Evolutionary conservation across 1,140 invertebrate species (phyloP), one percentile per base, ranked within the genome.

Genomic region (Neotoxoptera formosana): DNA sequence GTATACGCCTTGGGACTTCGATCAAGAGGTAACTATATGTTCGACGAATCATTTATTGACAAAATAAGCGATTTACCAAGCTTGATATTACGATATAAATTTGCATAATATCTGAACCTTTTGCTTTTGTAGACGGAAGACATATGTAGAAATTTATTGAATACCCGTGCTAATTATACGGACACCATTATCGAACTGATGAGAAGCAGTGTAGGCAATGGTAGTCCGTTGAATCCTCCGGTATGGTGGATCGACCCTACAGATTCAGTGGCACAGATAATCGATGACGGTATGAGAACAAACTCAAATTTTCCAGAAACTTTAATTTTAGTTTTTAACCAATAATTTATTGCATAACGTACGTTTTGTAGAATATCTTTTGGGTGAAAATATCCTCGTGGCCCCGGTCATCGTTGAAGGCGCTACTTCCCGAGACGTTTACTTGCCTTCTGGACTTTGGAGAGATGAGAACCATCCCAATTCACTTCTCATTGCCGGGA

Each of bases 211-310:
- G 96, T 97, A 0, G 84, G 94, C 3, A 95, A 96, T 8, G 98
- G 98, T 93, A 96, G 96, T 25, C 97, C 98, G 0, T 96, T 98
- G 60, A 98, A 98, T 95, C 96, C 97, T 34, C 98, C 98, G 0
- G 96, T 99, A n/a, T 99, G 98, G 98, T 99, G 98, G 98, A 95
- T 98, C 2, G 97, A 97, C 94, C 98, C 98, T 0, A 95, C 95
- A 0, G 97, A 98, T 94, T 93, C 95, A 41, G 95, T 95, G 84
- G 97, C 97, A 6, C 96, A 97, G 34, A 96, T 95, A 48, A 96
- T 97, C 83, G 96, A 96, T 94, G 96, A 97, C 94, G 96, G 97
- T 97, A 95, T 95, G 95, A 95, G 36, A 45, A 47, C 14, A 48
- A 14, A 53, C 14, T 60, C 4, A 2, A 30, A 14, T 30, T 56